These are phyloP conservation scores for Phalacrocorax aristotelis DNA, from an alignment of 2,113 vertebrate genomes.

Conservation along the genomic window DNA sequence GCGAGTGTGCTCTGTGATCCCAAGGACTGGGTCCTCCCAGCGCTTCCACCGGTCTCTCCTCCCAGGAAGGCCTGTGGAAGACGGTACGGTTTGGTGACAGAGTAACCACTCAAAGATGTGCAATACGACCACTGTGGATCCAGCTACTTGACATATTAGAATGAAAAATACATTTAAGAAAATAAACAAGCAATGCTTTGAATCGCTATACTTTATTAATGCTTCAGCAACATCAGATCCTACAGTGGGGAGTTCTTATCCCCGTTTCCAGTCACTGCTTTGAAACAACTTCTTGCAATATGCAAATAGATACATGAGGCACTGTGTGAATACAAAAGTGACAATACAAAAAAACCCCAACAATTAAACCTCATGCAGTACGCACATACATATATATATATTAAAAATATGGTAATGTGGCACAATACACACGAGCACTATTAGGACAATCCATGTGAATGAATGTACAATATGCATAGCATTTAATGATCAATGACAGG, in stretches of 20 bases:
- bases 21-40: background rate
- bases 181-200: background rate
- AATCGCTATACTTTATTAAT: slow-evolving; percentile 62
- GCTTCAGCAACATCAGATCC: slow-evolving; percentile 43
- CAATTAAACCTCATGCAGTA: slow-evolving; percentile 59
- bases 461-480: slow-evolving; percentile 50
- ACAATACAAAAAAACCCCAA: slow-evolving; percentile 44
- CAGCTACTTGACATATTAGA: background rate
- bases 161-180: background rate
- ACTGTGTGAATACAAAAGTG: slow-evolving; percentile 59
- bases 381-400: background rate
- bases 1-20: background rate
- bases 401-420: background rate
- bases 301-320: slow-evolving; percentile 63
- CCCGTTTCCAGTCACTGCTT: slow-evolving; percentile 1
- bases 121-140: background rate
- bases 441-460: slow-evolving; percentile 36
- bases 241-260: background rate
- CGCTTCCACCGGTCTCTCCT: background rate
- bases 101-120: background rate
- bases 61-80: background rate
- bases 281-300: slow-evolving; percentile 52
- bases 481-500: slow-evolving; percentile 35
- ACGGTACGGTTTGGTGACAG: background rate
- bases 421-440: slow-evolving; percentile 36